Evolutionary conservation across 30 jellyfish, hydroid and myxozoan genomes (phyloP), one percentile per base, ranked within the genome.

Genomic region (Pseudorhiza aurosa): DNA sequence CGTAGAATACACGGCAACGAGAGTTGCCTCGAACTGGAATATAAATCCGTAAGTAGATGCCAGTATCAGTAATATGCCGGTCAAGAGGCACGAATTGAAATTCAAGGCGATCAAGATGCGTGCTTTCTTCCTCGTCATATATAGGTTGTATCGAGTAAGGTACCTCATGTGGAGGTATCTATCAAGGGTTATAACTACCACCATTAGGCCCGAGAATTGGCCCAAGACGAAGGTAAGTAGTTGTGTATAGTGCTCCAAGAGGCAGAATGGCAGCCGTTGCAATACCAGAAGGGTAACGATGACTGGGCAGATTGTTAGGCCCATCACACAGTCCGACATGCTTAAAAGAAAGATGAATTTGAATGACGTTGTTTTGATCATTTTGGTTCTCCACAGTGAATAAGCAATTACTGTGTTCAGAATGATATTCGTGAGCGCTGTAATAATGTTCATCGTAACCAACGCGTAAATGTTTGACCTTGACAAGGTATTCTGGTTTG

Each of bases 121-220:
- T 17, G 88, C 88, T 39, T 43, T 58, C 42, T 15, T 11, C 25
- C 43, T 62, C 14, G 88, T 77, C 88, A 77, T 77, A 64, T 77
- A 55, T 15, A 33, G 11, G 58, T 56, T 58, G 56, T 77, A 77
- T 15, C 58, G 36, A 0, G 88, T 77, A 21, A 77, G 47, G 19
- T 77, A 63, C 72, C 44, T 77, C 88, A 77, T 77, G 78, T 77
- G 88, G 11, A 77, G 70, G 42, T 35, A 77, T 19, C 88, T 43
- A 40, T 77, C 88, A 22, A 77, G 64, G 9, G 88, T 77, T 0
- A 77, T 77, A 58, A 77, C 59, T 27, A 59, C 81, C 5, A 77
- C 81, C 88, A 77, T 77, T 1, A 77, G 43, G 1, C 88, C 88
- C 8, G 88, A 58, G 32, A 77, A 77, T 26, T 77, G 88, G 69